Evolutionary conservation across 2,113 vertebrate species (phyloP).

Genomic region (Anser brachyrhynchus): DNA sequence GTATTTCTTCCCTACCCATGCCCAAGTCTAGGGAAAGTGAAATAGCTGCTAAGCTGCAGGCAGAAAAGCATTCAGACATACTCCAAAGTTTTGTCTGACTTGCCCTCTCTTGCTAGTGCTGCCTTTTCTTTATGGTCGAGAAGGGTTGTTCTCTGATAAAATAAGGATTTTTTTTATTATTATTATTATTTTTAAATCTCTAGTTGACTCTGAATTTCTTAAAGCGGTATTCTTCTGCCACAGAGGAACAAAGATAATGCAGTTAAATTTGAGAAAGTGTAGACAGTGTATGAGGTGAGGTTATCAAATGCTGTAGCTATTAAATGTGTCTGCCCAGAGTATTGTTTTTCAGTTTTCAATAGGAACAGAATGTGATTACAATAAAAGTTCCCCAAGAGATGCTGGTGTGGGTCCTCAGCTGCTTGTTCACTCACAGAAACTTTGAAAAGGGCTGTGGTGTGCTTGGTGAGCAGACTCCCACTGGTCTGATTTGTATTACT

Average conservation of each 20-base stretch:
- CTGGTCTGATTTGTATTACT: not conserved
- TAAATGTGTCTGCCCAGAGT: not conserved
- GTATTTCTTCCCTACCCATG: not conserved
- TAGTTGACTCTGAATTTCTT: not conserved
- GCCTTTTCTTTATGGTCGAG: not conserved
- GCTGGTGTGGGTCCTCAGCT: not conserved
- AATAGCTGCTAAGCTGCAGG: not conserved
- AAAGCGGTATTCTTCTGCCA: not conserved
- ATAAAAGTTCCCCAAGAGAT: not conserved
- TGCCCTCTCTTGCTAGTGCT: not conserved
- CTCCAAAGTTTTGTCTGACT: not conserved
- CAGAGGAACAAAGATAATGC: not conserved
- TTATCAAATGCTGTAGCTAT: not conserved
- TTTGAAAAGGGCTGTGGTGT: not conserved
- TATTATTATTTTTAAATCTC: not conserved
- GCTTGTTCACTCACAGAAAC: not conserved
- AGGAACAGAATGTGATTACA: not conserved
- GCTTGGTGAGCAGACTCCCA: not conserved
- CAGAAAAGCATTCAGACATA: not conserved
- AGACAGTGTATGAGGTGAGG: not conserved
- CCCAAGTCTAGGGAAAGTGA: not conserved
- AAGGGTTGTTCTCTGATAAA: not conserved
- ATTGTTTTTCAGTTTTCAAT: not conserved
- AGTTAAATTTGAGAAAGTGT: not conserved
- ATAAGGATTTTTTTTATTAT: not conserved